Evolutionary conservation across 2,797 vertebrate species (phyloP), one percentile per base, ranked within the genome.

Genomic region (Hippoglossus hippoglossus): DNA sequence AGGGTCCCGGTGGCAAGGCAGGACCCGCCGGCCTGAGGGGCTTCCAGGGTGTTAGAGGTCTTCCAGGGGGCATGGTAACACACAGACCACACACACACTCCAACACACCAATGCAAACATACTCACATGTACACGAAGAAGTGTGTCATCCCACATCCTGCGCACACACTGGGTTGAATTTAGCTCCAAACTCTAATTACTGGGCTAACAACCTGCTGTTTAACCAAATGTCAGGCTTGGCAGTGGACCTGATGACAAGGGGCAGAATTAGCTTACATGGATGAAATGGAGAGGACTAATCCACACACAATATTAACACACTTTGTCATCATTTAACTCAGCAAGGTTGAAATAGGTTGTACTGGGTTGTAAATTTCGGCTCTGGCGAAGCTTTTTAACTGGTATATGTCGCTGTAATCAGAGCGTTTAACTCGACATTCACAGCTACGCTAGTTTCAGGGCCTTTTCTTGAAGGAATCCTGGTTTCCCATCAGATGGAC

Each of bases 31-130:
- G 98, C 66, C 91, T 99, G 46, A 96, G 96, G 72, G 98, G 98
- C 75, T 99, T 99, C 82, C 93, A 95, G 52, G 98, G 98, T n/a
- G 92, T 96, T 77, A 95, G 98, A 94, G 98, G 98, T 77, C 96
- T 99, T 89, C 94, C 98, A 74, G 98, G 98, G 72, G 94, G 94
- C 73, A 94, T 95, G 94, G 98, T 99, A 96, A 88, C 39, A 57
- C 54, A 58, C 72, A 63, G 22, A 77, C 72, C 56, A 64, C 72
- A 25, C 25, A 24, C 25, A 69, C 66, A 69, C 66, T 58, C 28
- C 18, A 36, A 71, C 46, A 64, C 67, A 36, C 54, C 26, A 19
- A 47, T 26, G 16, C 19, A 77, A 58, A 67, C 68, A 70, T 5
- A 63, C 46, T 63, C 59, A 73, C 41, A 63, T 56, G 25, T 51